These are phyloP conservation scores for Ptilorrhoa leucosticta DNA, from an alignment of 2,113 vertebrate species.

Conservation along the genomic window DNA sequence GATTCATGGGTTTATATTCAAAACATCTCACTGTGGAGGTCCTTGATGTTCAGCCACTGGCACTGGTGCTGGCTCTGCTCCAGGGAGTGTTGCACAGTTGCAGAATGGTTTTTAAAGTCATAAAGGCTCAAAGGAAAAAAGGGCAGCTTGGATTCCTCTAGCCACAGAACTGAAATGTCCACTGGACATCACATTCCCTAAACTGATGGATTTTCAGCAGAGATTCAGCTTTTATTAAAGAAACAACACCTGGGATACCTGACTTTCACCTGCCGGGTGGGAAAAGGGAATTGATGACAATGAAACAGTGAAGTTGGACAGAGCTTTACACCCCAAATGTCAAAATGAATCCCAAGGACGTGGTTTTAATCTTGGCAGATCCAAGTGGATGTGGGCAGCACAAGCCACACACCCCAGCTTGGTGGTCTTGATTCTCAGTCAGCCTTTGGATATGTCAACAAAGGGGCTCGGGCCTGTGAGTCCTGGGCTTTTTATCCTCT, in stretches of 20 bases:
- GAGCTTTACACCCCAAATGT: background rate
- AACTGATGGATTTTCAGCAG: background rate
- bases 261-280: background rate
- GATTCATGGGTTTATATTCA: background rate
- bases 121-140: background rate
- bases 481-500: background rate
- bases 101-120: background rate
- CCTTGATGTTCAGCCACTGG: background rate
- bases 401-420: background rate
- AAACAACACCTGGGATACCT: background rate
- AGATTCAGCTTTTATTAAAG: background rate
- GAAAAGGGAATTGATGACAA: background rate
- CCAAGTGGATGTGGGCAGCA: background rate
- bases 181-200: background rate
- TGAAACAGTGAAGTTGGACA: background rate
- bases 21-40: background rate
- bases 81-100: background rate
- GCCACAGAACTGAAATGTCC: background rate
- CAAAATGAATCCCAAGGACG: background rate
- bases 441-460: rapidly evolving
- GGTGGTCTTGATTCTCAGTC: too few relatives aligned
- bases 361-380: background rate
- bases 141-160: background rate
- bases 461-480: rapidly evolving
- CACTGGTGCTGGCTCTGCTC: background rate